These are phyloP conservation scores for Scaptodrosophila lebanonensis DNA, from an alignment of 1,140 invertebrate species.

Conservation along the genomic window DNA sequence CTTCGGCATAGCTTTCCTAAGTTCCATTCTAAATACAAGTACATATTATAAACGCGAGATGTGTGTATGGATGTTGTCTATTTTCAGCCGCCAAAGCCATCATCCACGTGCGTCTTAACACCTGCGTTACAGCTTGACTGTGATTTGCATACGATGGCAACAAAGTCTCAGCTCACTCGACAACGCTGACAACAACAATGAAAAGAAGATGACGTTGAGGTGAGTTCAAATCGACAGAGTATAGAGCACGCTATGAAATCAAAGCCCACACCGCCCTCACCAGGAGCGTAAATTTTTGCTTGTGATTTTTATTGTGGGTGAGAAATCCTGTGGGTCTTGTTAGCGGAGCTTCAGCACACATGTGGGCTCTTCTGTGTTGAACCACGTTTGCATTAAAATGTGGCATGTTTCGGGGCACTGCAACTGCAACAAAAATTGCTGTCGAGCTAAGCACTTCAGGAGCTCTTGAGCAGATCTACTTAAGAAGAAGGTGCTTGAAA, in stretches of 20 bases:
- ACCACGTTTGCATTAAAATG: neutral
- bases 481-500: too few relatives aligned
- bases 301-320: conserved; percentile 56
- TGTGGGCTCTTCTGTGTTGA: neutral
- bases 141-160: conserved; percentile 54
- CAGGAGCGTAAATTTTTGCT: conserved; percentile 29
- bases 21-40: too few relatives aligned
- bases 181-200: neutral
- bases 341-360: conserved; percentile 7
- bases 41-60: too few relatives aligned
- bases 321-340: conserved; percentile 51
- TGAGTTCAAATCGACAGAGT: too few relatives aligned
- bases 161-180: conserved; percentile 39
- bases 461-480: too few relatives aligned
- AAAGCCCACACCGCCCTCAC: conserved; percentile 18
- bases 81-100: conserved; percentile 16
- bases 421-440: too few relatives aligned
- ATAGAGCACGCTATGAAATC: conserved; percentile 29
- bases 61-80: too few relatives aligned
- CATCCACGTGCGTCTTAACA: conserved; percentile 32
- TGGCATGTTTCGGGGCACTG: conserved; percentile 1
- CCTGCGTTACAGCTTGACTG: conserved; percentile 19
- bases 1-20: conserved; percentile 6
- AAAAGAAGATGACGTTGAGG: too few relatives aligned
- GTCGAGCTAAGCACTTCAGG: too few relatives aligned